phyloP scores from a whole-genome alignment of 1,140 invertebrate species.

The Drosophila santomea region DNA sequence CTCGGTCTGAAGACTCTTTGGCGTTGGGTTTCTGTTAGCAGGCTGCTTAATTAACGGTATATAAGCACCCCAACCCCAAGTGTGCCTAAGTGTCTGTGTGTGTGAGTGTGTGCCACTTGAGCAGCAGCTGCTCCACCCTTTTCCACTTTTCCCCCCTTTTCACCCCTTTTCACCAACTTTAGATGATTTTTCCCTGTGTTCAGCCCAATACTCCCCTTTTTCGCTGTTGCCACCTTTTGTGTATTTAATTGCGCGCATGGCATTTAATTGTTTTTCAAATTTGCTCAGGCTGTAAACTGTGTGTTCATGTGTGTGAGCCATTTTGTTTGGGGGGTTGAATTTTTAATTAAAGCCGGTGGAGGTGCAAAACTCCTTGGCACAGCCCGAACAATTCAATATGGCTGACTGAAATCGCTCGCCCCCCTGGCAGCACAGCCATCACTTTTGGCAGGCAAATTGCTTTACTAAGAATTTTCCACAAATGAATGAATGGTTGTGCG shows the following conservation, averaged over 20 bases:
- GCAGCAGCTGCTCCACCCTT: slow-evolving; percentile 52
- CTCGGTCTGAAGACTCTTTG: slow-evolving; percentile 52
- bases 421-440: slow-evolving; percentile 2
- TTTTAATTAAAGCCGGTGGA: slow-evolving; percentile 77
- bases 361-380: slow-evolving; percentile 57
- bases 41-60: slow-evolving; percentile 81
- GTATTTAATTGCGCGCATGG: slow-evolving; percentile 83
- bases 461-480: slow-evolving; percentile 41
- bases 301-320: slow-evolving; percentile 57
- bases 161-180: background rate
- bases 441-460: slow-evolving; percentile 71
- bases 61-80: slow-evolving; percentile 36
- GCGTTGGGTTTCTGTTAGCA: slow-evolving; percentile 45
- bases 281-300: slow-evolving; percentile 77
- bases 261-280: slow-evolving; percentile 84
- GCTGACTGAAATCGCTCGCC: slow-evolving; percentile 42
- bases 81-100: background rate
- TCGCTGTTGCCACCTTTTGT: slow-evolving; percentile 79
- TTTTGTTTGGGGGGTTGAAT: slow-evolving; percentile 75
- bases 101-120: slow-evolving; percentile 60
- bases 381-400: slow-evolving; percentile 65
- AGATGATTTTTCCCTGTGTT: background rate
- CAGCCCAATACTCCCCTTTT: background rate
- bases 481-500: slow-evolving; percentile 11
- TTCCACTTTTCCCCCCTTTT: slow-evolving; percentile 1